Evolutionary conservation across 2,888 invertebrate species (phyloP), one percentile per base, ranked within the genome.

Genomic region (Xylota sylvarum): DNA sequence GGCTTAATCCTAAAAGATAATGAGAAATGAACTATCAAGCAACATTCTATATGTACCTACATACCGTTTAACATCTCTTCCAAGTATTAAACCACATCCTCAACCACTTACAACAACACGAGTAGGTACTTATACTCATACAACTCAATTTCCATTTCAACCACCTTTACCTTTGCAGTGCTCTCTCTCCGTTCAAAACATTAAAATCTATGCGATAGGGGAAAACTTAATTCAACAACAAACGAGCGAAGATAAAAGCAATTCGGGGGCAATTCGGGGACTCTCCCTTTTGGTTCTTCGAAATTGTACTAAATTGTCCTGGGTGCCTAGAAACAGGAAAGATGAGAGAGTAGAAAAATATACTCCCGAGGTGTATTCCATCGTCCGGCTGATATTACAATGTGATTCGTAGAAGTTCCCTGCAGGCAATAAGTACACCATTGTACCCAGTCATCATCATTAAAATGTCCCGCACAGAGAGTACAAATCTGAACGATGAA

Each of bases 331-430:
- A 23, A 23, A 23, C 23, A 23, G 23, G 58, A 35, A 77, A 32
- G 14, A 64, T 30, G 40, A 72, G 32, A 77, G 46, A 48, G 64
- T 30, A 70, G 32, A 56, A 58, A 74, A 80, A 73, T 73, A 79
- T 84, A 60, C 78, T 73, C 30, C 64, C 62, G 19, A 74, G 69
- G 48, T 64, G 43, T 76, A 85, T 46, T 85, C 70, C 64, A 85
- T 76, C 56, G 84, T 85, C 84, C 84, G 52, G 67, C 52, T 80
- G 84, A 76, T 76, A 76, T 64, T 70, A 80, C 84, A 85, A 80
- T 80, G 65, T 65, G 65, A 76, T 80, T 80, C 70, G 19, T 27
- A 40, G 40, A 60, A 80, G 46, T 55, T 82, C 56, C 64, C 84
- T 69, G 30, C 62, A 50, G 74, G 81, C 80, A 56, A 65, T 58